phyloP scores from a whole-genome alignment of 2,113 vertebrate species.

The Scopus umbretta region DNA sequence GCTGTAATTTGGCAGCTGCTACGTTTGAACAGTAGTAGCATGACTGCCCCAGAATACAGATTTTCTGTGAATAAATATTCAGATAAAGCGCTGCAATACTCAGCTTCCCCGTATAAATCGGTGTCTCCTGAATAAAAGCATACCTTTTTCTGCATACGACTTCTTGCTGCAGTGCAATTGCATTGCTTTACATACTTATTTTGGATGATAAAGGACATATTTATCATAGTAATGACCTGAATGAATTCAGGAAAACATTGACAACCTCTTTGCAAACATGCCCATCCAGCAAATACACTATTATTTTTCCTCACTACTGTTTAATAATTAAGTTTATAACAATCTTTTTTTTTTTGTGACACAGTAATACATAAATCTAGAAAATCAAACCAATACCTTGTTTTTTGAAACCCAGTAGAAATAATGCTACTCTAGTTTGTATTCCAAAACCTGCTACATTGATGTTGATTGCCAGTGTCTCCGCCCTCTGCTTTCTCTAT shows the following conservation, averaged over 20 bases:
- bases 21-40: not conserved
- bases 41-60: not conserved
- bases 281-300: not conserved
- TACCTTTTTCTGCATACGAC: not conserved
- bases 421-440: not conserved
- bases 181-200: not conserved
- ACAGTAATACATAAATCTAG: not conserved
- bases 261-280: not conserved
- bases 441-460: not conserved
- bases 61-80: not conserved
- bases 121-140: not conserved
- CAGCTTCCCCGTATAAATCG: not conserved
- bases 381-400: not conserved
- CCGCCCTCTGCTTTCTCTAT: not conserved
- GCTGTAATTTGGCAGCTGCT: not conserved
- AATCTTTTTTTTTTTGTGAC: not conserved
- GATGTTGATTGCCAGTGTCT: not conserved
- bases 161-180: not conserved
- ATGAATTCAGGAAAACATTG: not conserved
- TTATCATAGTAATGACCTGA: not conserved
- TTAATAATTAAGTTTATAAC: not conserved
- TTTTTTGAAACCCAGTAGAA: not conserved
- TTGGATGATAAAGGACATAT: not conserved
- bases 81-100: not conserved
- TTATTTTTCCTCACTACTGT: not conserved